Evolutionary conservation across 2,888 invertebrate species (phyloP), one percentile per base, ranked within the genome.

Genomic region (Zaprionus obscuricornis): DNA sequence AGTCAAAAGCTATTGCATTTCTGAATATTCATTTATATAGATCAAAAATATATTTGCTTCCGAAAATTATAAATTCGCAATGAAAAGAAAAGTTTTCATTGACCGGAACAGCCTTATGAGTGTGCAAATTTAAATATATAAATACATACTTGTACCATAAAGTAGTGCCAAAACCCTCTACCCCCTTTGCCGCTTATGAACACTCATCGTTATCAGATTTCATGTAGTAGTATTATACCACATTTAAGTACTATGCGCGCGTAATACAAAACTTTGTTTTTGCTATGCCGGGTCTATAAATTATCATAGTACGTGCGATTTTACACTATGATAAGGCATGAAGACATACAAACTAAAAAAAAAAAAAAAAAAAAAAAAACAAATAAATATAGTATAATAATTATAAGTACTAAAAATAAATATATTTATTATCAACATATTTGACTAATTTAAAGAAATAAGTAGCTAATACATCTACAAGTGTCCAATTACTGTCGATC

Each of bases 261-360:
- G 1, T 58, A 16, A 6, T 46, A 26, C 20, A 16, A 33, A 56
- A 49, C n/a, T n/a, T n/a, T 22, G 2, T 20, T 10, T 17, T 49
- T 29, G 27, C 47, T 11, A 40, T 56, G 45, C 2, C 37, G 26
- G 46, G 46, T 40, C 31, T 43, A 13, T 36, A 51, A 49, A 55
- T 68, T 73, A 72, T 72, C 72, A 11, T 17, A 49, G 63, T 84
- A 79, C 79, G 84, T 79, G 79, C 72, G 62, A 55, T 77, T 77
- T 83, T 65, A 57, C 62, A 60, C 36, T 33, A 3, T 6, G 81
- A 79, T 79, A 79, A 79, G 60, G 58, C 8, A 16, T 17, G 13
- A 4, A 14, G 29, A 46, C 34, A 43, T 39, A 29, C 51, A 33
- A 16, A 37, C 27, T 20, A 42, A 16, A 1, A 20, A 3, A 47